A percentile compares a stretch with the other conserved stretches of the same genome.
These are phyloP conservation scores for Callipepla californica DNA, from an alignment of 2,113 vertebrate species.

Conservation along the genomic window DNA sequence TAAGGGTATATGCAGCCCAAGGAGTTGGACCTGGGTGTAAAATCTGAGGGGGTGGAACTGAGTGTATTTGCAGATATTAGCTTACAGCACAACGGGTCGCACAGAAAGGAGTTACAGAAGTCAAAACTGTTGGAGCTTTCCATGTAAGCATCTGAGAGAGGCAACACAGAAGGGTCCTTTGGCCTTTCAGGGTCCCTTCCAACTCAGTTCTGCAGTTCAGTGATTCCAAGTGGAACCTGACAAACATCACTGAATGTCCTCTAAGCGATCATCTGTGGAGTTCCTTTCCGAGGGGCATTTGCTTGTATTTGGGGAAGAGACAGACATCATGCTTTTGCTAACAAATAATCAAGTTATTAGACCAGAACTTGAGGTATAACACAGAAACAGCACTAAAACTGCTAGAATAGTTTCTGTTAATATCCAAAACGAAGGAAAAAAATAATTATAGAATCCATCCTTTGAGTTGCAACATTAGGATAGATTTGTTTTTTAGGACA, in stretches of 20 bases:
- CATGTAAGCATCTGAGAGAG: not conserved
- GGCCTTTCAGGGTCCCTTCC: too few species aligned
- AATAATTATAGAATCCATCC: not conserved
- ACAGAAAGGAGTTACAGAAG: not conserved
- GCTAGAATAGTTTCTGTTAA: not conserved
- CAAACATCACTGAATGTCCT: not conserved
- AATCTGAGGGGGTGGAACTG: not conserved
- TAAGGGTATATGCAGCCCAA: not conserved
- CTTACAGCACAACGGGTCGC: not conserved
- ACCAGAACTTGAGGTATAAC: not conserved
- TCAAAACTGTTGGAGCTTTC: fast-evolving
- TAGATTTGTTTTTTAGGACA: not conserved
- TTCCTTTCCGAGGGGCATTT: not conserved
- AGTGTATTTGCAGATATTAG: not conserved
- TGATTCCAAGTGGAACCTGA: not conserved
- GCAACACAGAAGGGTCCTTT: not conserved
- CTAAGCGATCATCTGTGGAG: not conserved
- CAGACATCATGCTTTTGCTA: fast-evolving
- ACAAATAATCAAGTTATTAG: not conserved
- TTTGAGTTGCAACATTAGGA: too few species aligned
- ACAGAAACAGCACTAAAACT: not conserved
- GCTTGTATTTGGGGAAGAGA: not conserved
- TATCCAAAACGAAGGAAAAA: not conserved
- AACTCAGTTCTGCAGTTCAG: too few species aligned
- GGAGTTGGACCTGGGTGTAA: not conserved